Percentiles rank a stretch among this genome's conserved stretches.
Evolutionary conservation across 2,113 vertebrate species (phyloP).

Genomic region (Nestor notabilis): DNA sequence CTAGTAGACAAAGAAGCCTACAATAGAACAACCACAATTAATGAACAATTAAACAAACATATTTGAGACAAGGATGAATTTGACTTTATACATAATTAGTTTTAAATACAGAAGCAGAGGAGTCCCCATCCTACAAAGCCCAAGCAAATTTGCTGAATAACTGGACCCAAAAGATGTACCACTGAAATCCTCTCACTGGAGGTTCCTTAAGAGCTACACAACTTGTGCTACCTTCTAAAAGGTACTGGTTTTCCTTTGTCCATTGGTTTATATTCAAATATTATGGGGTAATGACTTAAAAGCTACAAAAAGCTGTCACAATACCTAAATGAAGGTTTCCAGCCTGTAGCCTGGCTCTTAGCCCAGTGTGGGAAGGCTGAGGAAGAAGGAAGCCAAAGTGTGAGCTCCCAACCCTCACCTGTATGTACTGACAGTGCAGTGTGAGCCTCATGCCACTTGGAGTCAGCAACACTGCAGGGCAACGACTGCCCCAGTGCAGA

Average conservation of each 20-base stretch:
- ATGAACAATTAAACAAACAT: not conserved
- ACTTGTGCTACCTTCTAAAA: not conserved
- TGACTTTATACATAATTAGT: not conserved
- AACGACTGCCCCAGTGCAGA: not conserved
- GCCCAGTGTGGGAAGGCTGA: accelerated
- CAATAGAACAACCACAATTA: not conserved
- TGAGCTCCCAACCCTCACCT: not conserved
- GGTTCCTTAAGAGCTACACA: not conserved
- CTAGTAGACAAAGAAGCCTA: not conserved
- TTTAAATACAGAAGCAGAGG: not conserved
- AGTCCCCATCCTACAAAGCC: not conserved
- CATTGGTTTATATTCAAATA: too few species aligned
- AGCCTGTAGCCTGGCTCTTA: not conserved
- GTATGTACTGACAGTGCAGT: not conserved
- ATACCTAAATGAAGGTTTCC: accelerated
- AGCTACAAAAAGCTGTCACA: not conserved
- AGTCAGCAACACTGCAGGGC: conserved; percentile 9
- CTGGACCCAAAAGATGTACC: not conserved
- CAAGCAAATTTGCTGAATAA: not conserved
- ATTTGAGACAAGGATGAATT: not conserved
- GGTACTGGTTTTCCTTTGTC: too few species aligned
- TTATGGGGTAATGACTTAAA: accelerated
- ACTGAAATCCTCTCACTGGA: not conserved
- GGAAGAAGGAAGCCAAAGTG: not conserved
- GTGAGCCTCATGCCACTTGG: not conserved